phyloP scores from a whole-genome alignment of 2,888 invertebrate species.

The Meliscaeva auricollis region DNA sequence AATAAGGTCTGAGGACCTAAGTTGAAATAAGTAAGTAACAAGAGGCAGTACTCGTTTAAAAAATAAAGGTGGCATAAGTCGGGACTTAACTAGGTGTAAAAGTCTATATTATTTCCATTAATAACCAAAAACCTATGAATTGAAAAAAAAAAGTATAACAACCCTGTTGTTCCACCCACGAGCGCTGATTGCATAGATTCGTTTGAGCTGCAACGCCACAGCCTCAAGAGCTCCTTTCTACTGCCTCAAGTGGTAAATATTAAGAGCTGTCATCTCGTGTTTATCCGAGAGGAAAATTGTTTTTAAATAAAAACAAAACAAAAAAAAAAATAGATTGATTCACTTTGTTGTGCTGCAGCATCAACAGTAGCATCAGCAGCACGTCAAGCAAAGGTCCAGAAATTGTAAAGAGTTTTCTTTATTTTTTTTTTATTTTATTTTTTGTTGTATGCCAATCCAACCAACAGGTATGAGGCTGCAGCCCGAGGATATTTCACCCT shows the following conservation, averaged over 20 bases:
- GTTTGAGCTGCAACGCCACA: slow-evolving; percentile 44
- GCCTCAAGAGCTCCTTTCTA: slow-evolving; percentile 56
- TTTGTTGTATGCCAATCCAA: slow-evolving; percentile 20
- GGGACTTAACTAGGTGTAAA: too few species aligned
- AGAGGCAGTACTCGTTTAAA: too few species aligned
- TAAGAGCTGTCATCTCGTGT: slow-evolving; percentile 75
- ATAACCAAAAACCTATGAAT: too few species aligned
- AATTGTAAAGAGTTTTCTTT: slow-evolving; percentile 6
- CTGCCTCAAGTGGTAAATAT: slow-evolving; percentile 67
- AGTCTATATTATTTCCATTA: too few species aligned
- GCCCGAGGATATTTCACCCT: slow-evolving; percentile 58
- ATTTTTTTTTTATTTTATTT: neutral
- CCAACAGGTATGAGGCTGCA: slow-evolving; percentile 62
- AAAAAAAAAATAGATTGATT: slow-evolving; percentile 75
- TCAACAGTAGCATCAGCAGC: slow-evolving; percentile 1
- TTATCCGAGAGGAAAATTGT: slow-evolving; percentile 75
- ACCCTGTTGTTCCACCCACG: slow-evolving; percentile 5
- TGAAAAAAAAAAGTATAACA: too few species aligned
- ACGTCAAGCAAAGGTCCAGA: slow-evolving; percentile 39
- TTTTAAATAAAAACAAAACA: slow-evolving; percentile 74
- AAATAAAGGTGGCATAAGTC: too few species aligned
- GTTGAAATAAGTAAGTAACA: too few species aligned
- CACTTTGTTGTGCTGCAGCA: slow-evolving; percentile 59
- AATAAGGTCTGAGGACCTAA: too few species aligned
- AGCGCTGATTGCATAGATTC: slow-evolving; percentile 19